Percentiles rank a stretch among this genome's conserved stretches.
Evolutionary conservation across 2,888 invertebrate genomes (phyloP).

Genomic region (Quadriops clusia): DNA sequence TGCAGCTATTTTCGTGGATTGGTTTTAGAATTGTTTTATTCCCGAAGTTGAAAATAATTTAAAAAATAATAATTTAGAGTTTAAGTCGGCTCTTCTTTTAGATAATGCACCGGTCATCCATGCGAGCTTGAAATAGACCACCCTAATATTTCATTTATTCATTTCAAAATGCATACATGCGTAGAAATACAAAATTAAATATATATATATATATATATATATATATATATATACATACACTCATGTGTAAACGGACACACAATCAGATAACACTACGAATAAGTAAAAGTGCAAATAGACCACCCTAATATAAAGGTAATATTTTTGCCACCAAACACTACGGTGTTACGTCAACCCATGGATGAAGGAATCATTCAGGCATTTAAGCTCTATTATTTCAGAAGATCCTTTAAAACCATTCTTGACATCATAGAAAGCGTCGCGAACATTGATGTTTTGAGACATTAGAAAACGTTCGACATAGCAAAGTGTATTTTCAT

Average conservation of each 20-base stretch:
- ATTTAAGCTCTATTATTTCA: conserved; percentile 2
- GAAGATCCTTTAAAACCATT: background rate
- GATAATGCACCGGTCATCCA: conserved; percentile 16
- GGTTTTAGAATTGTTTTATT: conserved; percentile 18
- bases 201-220: no score
- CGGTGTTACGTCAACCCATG: conserved; percentile 20
- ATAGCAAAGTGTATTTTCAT: background rate
- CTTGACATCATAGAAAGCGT: background rate
- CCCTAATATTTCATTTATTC: no score
- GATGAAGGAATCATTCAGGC: conserved; percentile 16
- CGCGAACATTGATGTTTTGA: background rate
- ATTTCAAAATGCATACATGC: no score
- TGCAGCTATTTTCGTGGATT: conserved; percentile 16
- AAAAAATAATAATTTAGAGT: conserved; percentile 8
- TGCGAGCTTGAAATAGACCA: conserved; percentile 8
- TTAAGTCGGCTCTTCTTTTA: conserved; percentile 14
- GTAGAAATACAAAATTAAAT: no score
- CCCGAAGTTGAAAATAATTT: conserved; percentile 16
- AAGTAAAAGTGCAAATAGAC: no score
- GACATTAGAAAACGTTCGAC: conserved; percentile 1
- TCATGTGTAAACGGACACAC: no score
- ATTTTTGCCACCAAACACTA: conserved; percentile 23
- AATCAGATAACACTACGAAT: no score
- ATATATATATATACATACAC: no score
- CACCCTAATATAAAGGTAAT: conserved; percentile 11